Evolutionary conservation across 1,140 invertebrate species (phyloP), one percentile per base, ranked within the genome.

Genomic region (Pentalonia nigronervosa): DNA sequence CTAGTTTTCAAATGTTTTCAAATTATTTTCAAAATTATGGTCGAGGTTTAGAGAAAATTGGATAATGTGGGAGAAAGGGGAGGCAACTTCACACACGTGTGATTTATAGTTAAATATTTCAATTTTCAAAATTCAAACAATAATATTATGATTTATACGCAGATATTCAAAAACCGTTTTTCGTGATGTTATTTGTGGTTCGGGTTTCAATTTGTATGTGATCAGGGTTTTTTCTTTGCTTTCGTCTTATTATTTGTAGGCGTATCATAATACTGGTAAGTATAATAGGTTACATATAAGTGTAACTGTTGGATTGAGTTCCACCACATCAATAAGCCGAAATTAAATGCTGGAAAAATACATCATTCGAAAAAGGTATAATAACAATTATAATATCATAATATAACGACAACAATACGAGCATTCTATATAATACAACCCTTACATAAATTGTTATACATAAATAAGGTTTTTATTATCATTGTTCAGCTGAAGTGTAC

Each of bases 321-420:
- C 30, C 14, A 76, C 30, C 60, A 21, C 4, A 41, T 88, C 48
- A 89, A 89, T 89, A 89, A 89, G 36, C 34, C 34, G 34, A 56
- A 89, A 89, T 89, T 89, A 89, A 89, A 89, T 89, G 87, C n/a
- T 56, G 34, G 87, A 89, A 89, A 88, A 89, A 50, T 89, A 56
- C 53, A 89, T 56, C 87, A 56, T 36, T 56, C 8, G 48, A 48
- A 87, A 87, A 56, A 48, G 87, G 48, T 88, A 36, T n/a, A 87
- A n/a, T 25, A 88, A 53, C n/a, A 21, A 50, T 45, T 30, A 47
- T 87, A 87, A 1, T 1, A 45, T 87, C 1, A 41, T 89, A 89
- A 36, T 2, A 48, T 34, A n/a, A 87, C 25, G 20, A 56, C 48
- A 34, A 41, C 48, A 56, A 88, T 86, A n/a, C 36, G 17, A 47